A percentile compares a stretch with the other conserved stretches of the same genome.
phyloP scores from a whole-genome alignment of 2,113 vertebrate species.

The Cyrtonyx montezumae region DNA sequence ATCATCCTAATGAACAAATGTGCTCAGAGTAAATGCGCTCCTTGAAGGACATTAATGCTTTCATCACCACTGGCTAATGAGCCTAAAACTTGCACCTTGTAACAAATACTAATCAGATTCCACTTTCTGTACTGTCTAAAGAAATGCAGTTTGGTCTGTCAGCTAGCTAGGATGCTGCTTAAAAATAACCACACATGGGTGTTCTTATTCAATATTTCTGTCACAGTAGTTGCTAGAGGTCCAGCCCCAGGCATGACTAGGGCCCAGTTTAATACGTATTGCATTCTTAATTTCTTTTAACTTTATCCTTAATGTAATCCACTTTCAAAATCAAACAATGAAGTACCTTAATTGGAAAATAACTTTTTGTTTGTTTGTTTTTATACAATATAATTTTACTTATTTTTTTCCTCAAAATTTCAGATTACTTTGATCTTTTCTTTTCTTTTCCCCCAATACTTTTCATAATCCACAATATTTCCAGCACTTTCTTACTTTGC shows the following conservation, averaged over 20 bases:
- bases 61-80: slow-evolving; percentile 69
- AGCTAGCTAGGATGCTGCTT: slow-evolving; percentile 20
- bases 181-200: not conserved
- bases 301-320: slow-evolving; percentile 25
- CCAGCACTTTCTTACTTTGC: slow-evolving; percentile 69
- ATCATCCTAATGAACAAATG: slow-evolving; percentile 44
- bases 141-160: not conserved
- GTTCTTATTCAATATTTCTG: slow-evolving; percentile 43
- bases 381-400: not conserved
- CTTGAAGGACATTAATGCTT: slow-evolving; percentile 53
- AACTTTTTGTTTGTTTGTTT: not conserved
- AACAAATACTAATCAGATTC: slow-evolving; percentile 53
- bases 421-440: slow-evolving; percentile 26
- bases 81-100: slow-evolving; percentile 65
- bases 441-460: slow-evolving; percentile 23
- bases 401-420: slow-evolving; percentile 10
- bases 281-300: slow-evolving; percentile 35
- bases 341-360: not conserved
- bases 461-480: slow-evolving; percentile 72
- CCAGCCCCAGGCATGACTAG: not conserved
- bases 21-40: slow-evolving; percentile 12
- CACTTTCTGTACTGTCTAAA: slow-evolving; percentile 7
- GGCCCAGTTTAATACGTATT: not conserved
- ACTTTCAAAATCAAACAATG: slow-evolving; percentile 23
- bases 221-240: slow-evolving; percentile 6